phyloP scores from a whole-genome alignment of 2,797 vertebrate genomes.

The Artibeus jamaicensis region DNA sequence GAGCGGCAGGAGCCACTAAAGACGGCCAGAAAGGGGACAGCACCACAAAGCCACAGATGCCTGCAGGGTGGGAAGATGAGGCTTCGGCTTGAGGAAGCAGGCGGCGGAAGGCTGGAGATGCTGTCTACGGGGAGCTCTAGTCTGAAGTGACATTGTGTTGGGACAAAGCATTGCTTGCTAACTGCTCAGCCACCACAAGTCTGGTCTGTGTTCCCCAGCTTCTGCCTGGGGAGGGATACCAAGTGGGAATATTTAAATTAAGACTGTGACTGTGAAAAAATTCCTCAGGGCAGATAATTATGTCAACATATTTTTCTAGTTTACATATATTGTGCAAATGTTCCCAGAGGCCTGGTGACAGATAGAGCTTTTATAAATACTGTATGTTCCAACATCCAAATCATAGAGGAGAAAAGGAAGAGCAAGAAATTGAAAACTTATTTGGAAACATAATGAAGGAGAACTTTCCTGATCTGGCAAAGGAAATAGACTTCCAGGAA shows the following conservation, averaged over 20 bases:
- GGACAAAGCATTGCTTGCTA: not conserved
- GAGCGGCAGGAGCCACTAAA: not conserved
- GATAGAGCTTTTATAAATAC: not conserved
- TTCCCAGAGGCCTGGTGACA: slow-evolving; percentile 27
- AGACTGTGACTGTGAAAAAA: not conserved
- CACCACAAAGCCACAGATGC: not conserved
- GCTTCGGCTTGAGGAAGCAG: not conserved
- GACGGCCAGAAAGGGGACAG: not conserved
- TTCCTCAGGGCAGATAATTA: not conserved
- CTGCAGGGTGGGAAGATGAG: no score
- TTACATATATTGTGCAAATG: not conserved
- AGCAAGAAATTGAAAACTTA: no score
- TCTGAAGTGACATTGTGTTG: not conserved
- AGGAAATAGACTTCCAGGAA: no score
- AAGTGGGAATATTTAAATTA: not conserved
- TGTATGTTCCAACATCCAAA: no score
- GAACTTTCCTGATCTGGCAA: no score
- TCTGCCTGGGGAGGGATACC: not conserved
- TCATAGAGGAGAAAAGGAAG: no score
- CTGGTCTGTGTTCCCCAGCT: not conserved
- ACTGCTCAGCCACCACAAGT: not conserved
- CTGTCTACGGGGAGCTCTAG: not conserved
- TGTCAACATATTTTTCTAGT: slow-evolving; percentile 15
- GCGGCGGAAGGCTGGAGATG: not conserved
- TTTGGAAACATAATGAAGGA: no score